Base-by-base conservation (phyloP, 2,113 vertebrate species). In the Hemicordylus capensis region DNA sequence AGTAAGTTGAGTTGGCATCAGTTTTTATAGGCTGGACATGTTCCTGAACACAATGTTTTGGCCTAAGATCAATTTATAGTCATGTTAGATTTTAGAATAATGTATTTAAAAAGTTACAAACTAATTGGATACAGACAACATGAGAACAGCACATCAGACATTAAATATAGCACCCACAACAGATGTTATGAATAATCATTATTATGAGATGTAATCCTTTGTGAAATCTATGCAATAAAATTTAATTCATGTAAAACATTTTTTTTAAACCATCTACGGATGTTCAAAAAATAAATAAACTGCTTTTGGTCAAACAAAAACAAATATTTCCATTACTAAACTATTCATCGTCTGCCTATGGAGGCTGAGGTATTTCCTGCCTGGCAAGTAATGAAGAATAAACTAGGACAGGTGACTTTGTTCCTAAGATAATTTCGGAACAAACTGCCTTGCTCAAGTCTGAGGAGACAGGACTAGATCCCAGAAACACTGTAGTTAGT, bases 1-100 rank as follows among this genome's bases (percentile, higher is more conserved):
- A 82, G 22, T 28, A 20, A 37, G 82, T 46, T 22, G 39, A 46
- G 15, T 70, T 78, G 64, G 64, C 64, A 72, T 10, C 22, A 26
- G 51, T 11, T 85, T 85, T 85, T 85, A 61, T 78, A 61, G 76
- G 26, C 54, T 85, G 42, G 76, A 85, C 72, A 48, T 26, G 56
- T 70, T 79, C 54, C 84, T 70, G 56, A 78, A 85, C 11, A 58
- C 51, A 78, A 28, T 70, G 10, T 39, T 78, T 70, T 70, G 75
- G 75, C 39, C 15, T 59, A 34, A 44, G 48, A 59, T 78, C 64
- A 70, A 78, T 37, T 67, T 85, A 59, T 84, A 44, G 66, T 20
- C 54, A 78, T 46, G 64, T 37, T 70, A 61, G 64, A 48, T 70
- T 85, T 85, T 77, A 70, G 22, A 78, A 58, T 70, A 78, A 69